Evolutionary conservation across 2,888 invertebrate genomes (phyloP).

Genomic region (Tetragnatha montana): DNA sequence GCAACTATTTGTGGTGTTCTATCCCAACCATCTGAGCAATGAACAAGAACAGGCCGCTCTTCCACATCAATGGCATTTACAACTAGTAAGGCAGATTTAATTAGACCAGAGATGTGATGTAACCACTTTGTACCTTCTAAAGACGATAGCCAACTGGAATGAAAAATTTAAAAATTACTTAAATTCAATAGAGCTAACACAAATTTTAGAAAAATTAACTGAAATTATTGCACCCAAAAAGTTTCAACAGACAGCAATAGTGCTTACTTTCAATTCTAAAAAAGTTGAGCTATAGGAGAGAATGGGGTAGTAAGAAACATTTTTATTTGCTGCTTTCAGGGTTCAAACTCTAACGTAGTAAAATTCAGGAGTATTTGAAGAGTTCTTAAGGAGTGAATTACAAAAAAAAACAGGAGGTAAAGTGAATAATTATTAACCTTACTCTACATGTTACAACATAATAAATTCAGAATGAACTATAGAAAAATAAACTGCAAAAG

Average conservation of each 20-base stretch:
- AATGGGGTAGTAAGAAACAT: no score
- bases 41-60: conserved; percentile 93
- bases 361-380: no score
- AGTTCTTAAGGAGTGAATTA: no score
- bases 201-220: no score
- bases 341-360: no score
- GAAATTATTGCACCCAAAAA: not conserved
- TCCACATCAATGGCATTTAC: conserved; percentile 84
- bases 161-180: not conserved
- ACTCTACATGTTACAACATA: no score
- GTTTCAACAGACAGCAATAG: not conserved
- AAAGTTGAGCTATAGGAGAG: not conserved
- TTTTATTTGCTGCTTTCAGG: no score
- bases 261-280: not conserved
- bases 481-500: no score
- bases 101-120: conserved; percentile 89
- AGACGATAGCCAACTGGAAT: conserved; percentile 88
- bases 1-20: conserved; percentile 97
- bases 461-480: no score
- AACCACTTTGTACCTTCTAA: conserved; percentile 95
- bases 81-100: conserved; percentile 87
- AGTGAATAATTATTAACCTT: no score
- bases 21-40: conserved; percentile 99
- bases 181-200: not conserved
- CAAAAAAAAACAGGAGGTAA: no score